These are phyloP conservation scores for Tympanuchus pallidicinctus DNA, from an alignment of 2,113 vertebrate genomes.

Conservation along the genomic window DNA sequence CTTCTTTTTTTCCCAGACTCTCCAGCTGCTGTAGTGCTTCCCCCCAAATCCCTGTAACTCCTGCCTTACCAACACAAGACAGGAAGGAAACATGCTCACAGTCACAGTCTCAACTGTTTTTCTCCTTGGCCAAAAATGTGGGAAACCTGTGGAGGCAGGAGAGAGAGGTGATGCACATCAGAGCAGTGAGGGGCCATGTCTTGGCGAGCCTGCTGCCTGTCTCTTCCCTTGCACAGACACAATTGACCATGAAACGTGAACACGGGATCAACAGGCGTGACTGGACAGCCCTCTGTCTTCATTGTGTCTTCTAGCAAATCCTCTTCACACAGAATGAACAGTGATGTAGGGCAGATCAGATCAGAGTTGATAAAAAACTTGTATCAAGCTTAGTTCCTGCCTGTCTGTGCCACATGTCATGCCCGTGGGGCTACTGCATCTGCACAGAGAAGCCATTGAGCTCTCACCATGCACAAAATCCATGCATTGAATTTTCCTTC, in stretches of 20 bases:
- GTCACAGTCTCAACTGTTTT: neutral
- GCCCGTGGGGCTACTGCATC: neutral
- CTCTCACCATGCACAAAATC: neutral
- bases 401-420: accelerated
- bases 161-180: neutral
- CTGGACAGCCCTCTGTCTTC: accelerated
- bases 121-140: neutral
- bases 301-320: neutral
- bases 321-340: neutral
- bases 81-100: constrained; percentile 8
- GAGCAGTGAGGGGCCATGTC: accelerated
- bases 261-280: accelerated
- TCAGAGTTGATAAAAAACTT: neutral
- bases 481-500: neutral
- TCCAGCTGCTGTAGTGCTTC: neutral
- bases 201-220: neutral
- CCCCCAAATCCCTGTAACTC: neutral
- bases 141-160: neutral
- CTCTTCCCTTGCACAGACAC: neutral
- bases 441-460: accelerated
- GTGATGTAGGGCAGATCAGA: neutral
- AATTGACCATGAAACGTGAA: neutral
- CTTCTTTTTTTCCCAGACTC: neutral
- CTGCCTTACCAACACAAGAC: constrained; percentile 15
- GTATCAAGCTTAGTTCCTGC: neutral